Percentiles rank a stretch among this genome's conserved stretches.
These are phyloP conservation scores for Syngnathus scovelli DNA, from an alignment of 2,113 vertebrate genomes.

Conservation along the genomic window DNA sequence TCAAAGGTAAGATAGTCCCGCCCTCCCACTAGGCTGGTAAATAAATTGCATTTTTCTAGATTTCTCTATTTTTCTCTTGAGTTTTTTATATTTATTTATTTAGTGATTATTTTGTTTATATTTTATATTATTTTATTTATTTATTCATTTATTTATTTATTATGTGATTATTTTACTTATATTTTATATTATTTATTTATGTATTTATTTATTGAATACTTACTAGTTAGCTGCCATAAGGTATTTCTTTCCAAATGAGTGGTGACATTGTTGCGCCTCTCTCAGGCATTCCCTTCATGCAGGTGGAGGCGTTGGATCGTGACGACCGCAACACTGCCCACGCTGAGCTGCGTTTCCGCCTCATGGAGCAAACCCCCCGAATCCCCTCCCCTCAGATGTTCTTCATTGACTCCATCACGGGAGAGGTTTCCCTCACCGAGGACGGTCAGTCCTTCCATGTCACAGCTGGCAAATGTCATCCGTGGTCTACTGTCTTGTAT, in stretches of 20 bases:
- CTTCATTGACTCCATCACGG: constrained; percentile 65
- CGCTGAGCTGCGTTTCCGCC: constrained; percentile 72
- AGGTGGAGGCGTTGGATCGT: constrained; percentile 66
- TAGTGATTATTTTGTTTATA: no score
- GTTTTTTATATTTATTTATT: no score
- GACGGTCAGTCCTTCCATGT: constrained; percentile 63
- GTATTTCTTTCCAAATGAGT: no score
- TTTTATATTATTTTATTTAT: no score
- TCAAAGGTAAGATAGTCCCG: constrained; percentile 58
- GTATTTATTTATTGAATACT: no score
- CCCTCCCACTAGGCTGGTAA: no score
- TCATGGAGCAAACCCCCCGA: constrained; percentile 71
- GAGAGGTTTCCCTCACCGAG: constrained; percentile 72
- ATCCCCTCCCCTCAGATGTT: constrained; percentile 72
- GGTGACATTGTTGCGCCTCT: neutral
- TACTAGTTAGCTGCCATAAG: no score
- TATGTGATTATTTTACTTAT: no score
- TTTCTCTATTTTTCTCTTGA: no score
- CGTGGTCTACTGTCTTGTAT: neutral
- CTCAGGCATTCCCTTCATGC: constrained; percentile 72
- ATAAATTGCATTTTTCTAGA: no score
- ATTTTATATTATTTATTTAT: no score
- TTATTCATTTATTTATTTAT: no score
- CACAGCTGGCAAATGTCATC: neutral
- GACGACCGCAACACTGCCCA: constrained; percentile 73